A percentile compares a stretch with the other conserved stretches of the same genome.
Conservation (phyloP, 2,113 vertebrate species). For the Nycticryphes semicollaris region DNA sequence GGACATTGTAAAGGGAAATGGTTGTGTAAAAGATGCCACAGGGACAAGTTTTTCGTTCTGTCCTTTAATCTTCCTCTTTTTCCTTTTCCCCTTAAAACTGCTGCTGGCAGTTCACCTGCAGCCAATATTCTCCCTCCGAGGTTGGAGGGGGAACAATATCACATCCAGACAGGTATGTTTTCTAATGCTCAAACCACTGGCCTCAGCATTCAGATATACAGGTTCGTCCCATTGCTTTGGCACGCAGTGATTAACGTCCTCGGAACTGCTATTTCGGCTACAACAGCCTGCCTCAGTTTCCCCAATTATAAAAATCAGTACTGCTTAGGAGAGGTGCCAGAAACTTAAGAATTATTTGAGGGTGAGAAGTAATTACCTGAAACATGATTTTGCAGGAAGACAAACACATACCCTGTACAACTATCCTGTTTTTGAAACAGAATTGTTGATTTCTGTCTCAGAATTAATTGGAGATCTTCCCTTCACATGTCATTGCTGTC, state of each 20-base stretch:
- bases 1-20: background rate
- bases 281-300: background rate
- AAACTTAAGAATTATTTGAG: background rate
- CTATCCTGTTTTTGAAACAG: background rate
- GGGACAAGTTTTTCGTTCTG: background rate
- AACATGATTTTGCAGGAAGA: background rate
- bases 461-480: rapidly evolving
- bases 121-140: background rate
- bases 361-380: rapidly evolving
- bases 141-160: background rate
- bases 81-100: background rate
- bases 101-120: background rate
- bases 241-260: rapidly evolving
- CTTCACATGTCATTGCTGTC: rapidly evolving
- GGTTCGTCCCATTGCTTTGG: background rate
- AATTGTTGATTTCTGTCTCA: background rate
- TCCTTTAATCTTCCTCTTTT: conserved; percentile 2
- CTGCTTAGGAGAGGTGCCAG: background rate
- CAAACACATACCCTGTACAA: rapidly evolving
- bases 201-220: background rate
- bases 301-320: rapidly evolving
- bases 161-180: background rate
- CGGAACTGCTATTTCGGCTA: background rate
- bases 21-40: background rate
- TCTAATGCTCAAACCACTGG: background rate